phyloP scores from a whole-genome alignment of 2,113 vertebrate genomes.

The Brachionichthys hirsutus region DNA sequence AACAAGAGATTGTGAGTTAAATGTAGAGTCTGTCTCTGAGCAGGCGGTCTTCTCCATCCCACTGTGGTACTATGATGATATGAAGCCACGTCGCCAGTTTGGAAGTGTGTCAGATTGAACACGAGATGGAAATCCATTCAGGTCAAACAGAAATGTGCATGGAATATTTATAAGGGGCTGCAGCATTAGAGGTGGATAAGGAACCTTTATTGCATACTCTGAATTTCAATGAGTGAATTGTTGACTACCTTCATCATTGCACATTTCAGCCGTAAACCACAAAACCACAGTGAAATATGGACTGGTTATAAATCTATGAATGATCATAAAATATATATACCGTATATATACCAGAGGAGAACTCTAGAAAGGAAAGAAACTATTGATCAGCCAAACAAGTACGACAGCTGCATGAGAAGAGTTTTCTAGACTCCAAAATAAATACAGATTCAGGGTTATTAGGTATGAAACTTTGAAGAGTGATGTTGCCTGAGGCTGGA shows the following conservation, averaged over 20 bases:
- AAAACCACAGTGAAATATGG: slow-evolving; percentile 26
- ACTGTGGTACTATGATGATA: slow-evolving; percentile 21
- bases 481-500: not conserved
- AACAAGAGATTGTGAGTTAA: slow-evolving; percentile 11
- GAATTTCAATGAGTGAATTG: slow-evolving; percentile 65
- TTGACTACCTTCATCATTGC: slow-evolving; percentile 49
- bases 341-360: too few relatives aligned
- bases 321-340: not conserved
- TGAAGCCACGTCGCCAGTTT: slow-evolving; percentile 54
- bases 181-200: slow-evolving; percentile 65
- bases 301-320: slow-evolving; percentile 20
- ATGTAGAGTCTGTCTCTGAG: slow-evolving; percentile 10
- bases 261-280: slow-evolving; percentile 16
- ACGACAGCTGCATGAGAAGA: slow-evolving; percentile 11
- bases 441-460: not conserved
- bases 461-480: slow-evolving; percentile 10
- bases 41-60: slow-evolving; percentile 23
- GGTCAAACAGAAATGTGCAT: slow-evolving; percentile 65
- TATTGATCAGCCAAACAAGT: slow-evolving; percentile 2
- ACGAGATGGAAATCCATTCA: slow-evolving; percentile 68
- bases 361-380: slow-evolving; percentile 2
- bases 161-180: slow-evolving; percentile 65
- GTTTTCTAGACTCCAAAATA: not conserved
- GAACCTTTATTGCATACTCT: slow-evolving; percentile 51
- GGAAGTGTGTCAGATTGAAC: slow-evolving; percentile 55